Percentiles rank a stretch among this genome's conserved stretches.
These are phyloP conservation scores for Octodonta nipae DNA, from an alignment of 2,888 invertebrate genomes.

Conservation along the genomic window DNA sequence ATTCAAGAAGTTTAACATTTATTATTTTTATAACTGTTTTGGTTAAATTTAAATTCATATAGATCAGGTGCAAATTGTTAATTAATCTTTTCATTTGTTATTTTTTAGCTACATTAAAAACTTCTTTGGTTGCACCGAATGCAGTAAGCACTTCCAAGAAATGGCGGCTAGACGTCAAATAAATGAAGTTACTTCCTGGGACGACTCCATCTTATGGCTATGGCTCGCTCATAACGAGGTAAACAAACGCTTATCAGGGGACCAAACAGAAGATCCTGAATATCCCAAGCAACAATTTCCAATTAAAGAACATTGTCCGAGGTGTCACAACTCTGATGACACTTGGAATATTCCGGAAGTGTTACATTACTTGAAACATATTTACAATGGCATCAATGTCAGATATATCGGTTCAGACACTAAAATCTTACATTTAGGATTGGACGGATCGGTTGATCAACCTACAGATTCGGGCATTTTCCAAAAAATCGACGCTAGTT, in stretches of 20 bases:
- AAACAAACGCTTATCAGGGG: slow-evolving; percentile 74
- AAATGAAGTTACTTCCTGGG: slow-evolving; percentile 52
- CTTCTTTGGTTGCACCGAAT: slow-evolving; percentile 89
- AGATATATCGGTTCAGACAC: slow-evolving; percentile 37
- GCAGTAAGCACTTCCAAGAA: slow-evolving; percentile 74
- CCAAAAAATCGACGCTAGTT: slow-evolving; percentile 30
- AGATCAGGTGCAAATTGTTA: no score
- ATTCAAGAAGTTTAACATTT: no score
- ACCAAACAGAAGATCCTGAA: slow-evolving; percentile 76
- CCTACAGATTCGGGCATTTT: slow-evolving; percentile 13
- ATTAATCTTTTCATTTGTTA: no score
- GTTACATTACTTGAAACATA: slow-evolving; percentile 45
- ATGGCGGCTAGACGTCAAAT: slow-evolving; percentile 65
- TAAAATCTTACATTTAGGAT: slow-evolving; percentile 25
- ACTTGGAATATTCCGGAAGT: slow-evolving; percentile 51
- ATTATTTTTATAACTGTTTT: no score
- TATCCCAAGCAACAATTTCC: slow-evolving; percentile 88
- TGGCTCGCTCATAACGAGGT: slow-evolving; percentile 91
- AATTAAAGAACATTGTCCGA: slow-evolving; percentile 47
- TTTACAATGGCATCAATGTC: slow-evolving; percentile 38
- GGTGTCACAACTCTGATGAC: slow-evolving; percentile 43
- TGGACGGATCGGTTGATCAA: slow-evolving; percentile 8
- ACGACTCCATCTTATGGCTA: slow-evolving; percentile 77
- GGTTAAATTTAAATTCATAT: no score
- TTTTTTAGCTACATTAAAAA: slow-evolving; percentile 73